phyloP scores from a whole-genome alignment of 2,888 invertebrate genomes.

The Clunio marinus region DNA sequence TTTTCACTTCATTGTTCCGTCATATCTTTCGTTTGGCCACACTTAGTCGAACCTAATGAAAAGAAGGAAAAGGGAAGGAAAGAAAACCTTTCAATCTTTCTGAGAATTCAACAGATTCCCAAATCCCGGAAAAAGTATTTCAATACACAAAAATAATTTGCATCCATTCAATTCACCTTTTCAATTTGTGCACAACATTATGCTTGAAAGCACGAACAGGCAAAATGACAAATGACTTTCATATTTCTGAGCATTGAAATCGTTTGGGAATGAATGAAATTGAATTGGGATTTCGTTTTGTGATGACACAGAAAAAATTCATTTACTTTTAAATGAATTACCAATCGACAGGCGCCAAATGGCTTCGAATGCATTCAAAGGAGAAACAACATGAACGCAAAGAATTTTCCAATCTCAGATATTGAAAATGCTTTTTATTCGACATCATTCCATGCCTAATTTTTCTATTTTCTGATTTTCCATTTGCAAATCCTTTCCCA shows the following conservation, averaged over 20 bases:
- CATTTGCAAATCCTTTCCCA: background rate
- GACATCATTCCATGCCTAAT: too few relatives aligned
- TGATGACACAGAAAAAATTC: too few relatives aligned
- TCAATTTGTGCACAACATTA: background rate
- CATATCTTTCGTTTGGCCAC: background rate
- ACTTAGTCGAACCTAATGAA: too few relatives aligned
- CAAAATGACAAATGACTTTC: constrained; percentile 10
- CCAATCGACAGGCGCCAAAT: constrained; percentile 28
- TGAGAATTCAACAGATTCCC: constrained; percentile 9
- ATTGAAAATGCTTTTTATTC: constrained; percentile 9
- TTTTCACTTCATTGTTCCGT: background rate
- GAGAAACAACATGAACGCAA: background rate
- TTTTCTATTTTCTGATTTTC: background rate
- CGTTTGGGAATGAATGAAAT: too few relatives aligned
- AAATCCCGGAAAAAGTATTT: too few relatives aligned
- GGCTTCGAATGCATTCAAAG: constrained; percentile 32
- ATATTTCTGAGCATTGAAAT: too few relatives aligned
- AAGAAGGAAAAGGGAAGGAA: background rate
- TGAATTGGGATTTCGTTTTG: too few relatives aligned
- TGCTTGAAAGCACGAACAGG: background rate
- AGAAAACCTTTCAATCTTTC: constrained; percentile 9
- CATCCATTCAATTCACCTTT: constrained; percentile 16
- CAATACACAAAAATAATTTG: constrained; percentile 13
- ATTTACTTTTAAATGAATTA: constrained; percentile 16
- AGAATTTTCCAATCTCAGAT: background rate